Conservation (phyloP, 2,797 vertebrate species). For the Coccyzus lansbergi region DNA sequence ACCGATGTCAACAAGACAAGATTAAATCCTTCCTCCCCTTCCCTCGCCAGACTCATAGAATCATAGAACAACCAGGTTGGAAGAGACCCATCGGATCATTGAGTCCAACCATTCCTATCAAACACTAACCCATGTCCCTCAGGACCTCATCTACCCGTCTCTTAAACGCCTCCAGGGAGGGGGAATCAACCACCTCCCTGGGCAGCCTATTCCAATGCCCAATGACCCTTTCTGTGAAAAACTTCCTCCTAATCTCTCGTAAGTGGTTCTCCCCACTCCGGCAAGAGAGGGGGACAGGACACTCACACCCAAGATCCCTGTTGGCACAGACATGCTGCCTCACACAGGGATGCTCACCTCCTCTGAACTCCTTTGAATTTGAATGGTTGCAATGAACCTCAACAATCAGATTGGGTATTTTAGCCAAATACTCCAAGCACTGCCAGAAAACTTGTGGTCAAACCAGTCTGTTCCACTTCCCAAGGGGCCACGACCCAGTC, state of each 20-base stretch:
- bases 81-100: too few species aligned
- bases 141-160: too few species aligned
- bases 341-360: not conserved
- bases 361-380: not conserved
- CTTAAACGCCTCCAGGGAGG: too few species aligned
- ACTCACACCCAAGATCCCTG: not conserved
- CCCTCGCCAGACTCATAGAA: not conserved
- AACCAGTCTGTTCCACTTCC: not conserved
- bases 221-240: too few species aligned
- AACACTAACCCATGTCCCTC: too few species aligned
- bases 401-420: not conserved
- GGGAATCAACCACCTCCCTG: too few species aligned
- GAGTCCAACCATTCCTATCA: too few species aligned
- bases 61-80: too few species aligned
- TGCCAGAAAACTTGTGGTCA: not conserved
- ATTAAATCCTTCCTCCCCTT: not conserved
- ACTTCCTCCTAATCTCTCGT: too few species aligned
- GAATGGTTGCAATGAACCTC: not conserved
- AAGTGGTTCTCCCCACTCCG: not conserved
- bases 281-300: too few species aligned
- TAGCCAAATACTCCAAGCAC: not conserved
- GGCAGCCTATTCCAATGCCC: too few species aligned
- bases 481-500: rapidly evolving
- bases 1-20: rapidly evolving
- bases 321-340: not conserved